Conservation (phyloP, 2,888 invertebrate species). For the Limulus polyphemus region DNA sequence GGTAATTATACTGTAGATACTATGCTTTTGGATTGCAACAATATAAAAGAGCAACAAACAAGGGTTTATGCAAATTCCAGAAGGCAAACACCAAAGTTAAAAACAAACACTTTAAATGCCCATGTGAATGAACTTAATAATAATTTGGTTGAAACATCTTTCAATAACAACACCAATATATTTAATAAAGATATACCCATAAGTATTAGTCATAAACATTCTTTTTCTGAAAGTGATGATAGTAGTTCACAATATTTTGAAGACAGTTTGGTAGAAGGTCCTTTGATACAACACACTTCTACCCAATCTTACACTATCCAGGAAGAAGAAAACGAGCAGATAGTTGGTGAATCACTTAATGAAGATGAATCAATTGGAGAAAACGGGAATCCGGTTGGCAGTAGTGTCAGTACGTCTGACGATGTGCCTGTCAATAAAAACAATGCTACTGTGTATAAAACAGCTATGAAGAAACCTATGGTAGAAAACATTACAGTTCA, state of each 20-base stretch:
- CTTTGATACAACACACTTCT: constrained; percentile 14
- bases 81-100: no score
- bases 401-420: constrained; percentile 15
- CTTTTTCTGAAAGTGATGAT: constrained; percentile 15
- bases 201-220: neutral
- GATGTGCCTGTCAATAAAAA: constrained; percentile 16
- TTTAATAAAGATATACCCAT: no score
- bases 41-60: no score
- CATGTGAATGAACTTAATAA: no score
- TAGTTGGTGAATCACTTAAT: constrained; percentile 17
- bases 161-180: no score
- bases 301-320: constrained; percentile 23
- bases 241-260: constrained; percentile 26
- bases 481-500: constrained; percentile 6
- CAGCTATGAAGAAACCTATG: constrained; percentile 6
- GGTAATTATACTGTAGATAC: no score
- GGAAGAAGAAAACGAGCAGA: constrained; percentile 25
- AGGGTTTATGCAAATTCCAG: no score
- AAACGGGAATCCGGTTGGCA: constrained; percentile 17
- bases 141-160: no score
- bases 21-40: no score
- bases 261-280: constrained; percentile 25
- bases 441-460: constrained; percentile 3
- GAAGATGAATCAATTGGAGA: constrained; percentile 23
- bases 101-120: no score